Evolutionary conservation across 2,797 vertebrate species (phyloP), one percentile per base, ranked within the genome.

Genomic region (Acanthurus leucopareius): DNA sequence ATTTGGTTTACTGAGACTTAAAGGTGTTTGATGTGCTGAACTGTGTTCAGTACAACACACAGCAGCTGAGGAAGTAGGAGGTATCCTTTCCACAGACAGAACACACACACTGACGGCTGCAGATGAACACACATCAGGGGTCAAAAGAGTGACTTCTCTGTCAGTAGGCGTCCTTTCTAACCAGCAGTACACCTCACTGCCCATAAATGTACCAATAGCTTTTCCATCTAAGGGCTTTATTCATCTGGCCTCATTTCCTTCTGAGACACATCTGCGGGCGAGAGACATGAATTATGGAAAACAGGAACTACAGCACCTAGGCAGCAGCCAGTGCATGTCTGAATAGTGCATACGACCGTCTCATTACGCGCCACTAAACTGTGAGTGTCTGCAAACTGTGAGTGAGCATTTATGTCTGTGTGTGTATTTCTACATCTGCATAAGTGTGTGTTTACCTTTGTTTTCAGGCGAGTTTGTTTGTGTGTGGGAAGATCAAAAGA

Each of bases 201-300:
- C 60, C 75, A 69, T 65, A 53, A 53, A 78, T 42, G 13, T 61
- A 78, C 42, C 45, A 13, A 63, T 69, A 77, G 32, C 25, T 17
- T 78, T 77, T 83, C 68, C 68, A 56, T 75, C 42, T 54, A 25
- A 79, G 59, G 57, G 42, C 20, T 75, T 80, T 73, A 78, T 79
- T 88, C 73, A 53, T 80, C 72, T 77, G 79, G 53, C 71, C 79
- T 86, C 72, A 69, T 84, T 91, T 89, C 77, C 56, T 75, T 69
- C 63, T 77, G 40, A 82, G 57, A 84, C 67, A 64, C 79, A 25
- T 79, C 77, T 71, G 75, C 78, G 69, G 84, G 71, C 58, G 3
- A 69, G 53, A 80, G 73, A 35, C 71, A 82, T 84, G 75, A 87
- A 89, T 88, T 80, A 88, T 87, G 83, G 71, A 87, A 79, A 85